Base-by-base conservation (phyloP, 1,140 invertebrate species). In the Drosophila gunungcola region DNA sequence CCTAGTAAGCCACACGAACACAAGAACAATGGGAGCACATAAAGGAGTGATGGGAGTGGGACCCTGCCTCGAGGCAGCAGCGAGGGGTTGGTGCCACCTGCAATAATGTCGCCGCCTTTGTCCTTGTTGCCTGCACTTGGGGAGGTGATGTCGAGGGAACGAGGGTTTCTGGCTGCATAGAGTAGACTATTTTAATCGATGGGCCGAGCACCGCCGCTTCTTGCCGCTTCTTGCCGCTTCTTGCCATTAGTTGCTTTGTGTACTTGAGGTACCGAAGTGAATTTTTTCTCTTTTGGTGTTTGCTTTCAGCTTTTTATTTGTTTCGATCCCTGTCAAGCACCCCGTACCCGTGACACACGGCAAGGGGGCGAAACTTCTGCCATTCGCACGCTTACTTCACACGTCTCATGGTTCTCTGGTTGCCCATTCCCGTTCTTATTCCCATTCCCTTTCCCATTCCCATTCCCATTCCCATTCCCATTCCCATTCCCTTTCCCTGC, bases 321-420 rank as follows among this genome's bases (percentile, higher is more conserved):
- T 11, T 27, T 43, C 12, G 29, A 39, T 63, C 63, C 58, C 45
- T 61, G 64, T 45, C 58, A 54, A 73, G 51, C 77, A 69, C 73
- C 73, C 77, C 49, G 60, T 48, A 58, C 63, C 51, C 52, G 46
- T 73, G 60, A 74, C 78, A 68, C 68, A 77, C 60, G 74, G 81
- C 51, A 39, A 41, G 49, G 58, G 60, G 56, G 16, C 49, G 49
- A 61, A 69, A 55, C 53, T 52, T 57, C 62, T 78, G 69, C 75
- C 75, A 82, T 82, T 82, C 64, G 80, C 80, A 82, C 80, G 74
- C 68, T 67, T 80, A 82, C 63, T 83, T 82, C 80, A 78, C 80
- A 84, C 80, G 72, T 82, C 58, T 65, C 6, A 5, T 4, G n/a
- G 32, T 38, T 12, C 21, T 12, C 25, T 5, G 25, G 3, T 25